These are phyloP conservation scores for Physella acuta DNA, from an alignment of 1,140 invertebrate species.

Conservation along the genomic window DNA sequence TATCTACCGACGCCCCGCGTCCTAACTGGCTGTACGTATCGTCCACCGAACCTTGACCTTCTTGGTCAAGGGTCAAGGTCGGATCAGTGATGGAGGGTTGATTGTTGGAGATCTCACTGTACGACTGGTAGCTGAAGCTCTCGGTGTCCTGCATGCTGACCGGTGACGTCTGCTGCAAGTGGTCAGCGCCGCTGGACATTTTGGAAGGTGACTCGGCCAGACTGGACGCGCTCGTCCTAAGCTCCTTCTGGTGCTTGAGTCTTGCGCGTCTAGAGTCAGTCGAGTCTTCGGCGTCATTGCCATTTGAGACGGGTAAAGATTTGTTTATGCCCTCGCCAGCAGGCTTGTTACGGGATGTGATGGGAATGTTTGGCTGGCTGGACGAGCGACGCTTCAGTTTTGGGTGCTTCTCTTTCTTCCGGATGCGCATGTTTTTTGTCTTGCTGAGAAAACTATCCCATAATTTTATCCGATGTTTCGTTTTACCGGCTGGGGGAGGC, in stretches of 20 bases:
- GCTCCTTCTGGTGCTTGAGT: not conserved
- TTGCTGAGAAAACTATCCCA: slow-evolving; percentile 23
- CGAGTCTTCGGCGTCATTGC: not conserved
- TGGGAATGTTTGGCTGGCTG: slow-evolving; percentile 17
- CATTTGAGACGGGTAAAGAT: not conserved
- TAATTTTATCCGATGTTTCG: slow-evolving; percentile 5
- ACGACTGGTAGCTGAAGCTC: not conserved
- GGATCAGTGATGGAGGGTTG: not conserved
- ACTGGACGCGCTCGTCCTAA: not conserved
- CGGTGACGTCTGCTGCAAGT: too few species aligned
- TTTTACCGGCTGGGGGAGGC: not conserved
- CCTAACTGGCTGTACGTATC: not conserved
- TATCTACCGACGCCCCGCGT: not conserved
- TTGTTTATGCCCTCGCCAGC: not conserved
- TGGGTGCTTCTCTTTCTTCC: slow-evolving; percentile 6
- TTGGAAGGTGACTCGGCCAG: not conserved
- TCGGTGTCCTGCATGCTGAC: not conserved
- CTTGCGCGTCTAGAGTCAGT: not conserved
- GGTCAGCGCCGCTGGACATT: not conserved
- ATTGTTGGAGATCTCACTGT: not conserved
- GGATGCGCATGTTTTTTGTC: slow-evolving; percentile 3
- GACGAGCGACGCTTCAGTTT: not conserved
- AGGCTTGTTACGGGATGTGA: not conserved
- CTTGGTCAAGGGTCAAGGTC: not conserved
- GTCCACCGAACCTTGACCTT: not conserved